Evolutionary conservation across 2,113 vertebrate genomes (phyloP), one percentile per base, ranked within the genome.

Genomic region (Oxygymnocypris stewartii): DNA sequence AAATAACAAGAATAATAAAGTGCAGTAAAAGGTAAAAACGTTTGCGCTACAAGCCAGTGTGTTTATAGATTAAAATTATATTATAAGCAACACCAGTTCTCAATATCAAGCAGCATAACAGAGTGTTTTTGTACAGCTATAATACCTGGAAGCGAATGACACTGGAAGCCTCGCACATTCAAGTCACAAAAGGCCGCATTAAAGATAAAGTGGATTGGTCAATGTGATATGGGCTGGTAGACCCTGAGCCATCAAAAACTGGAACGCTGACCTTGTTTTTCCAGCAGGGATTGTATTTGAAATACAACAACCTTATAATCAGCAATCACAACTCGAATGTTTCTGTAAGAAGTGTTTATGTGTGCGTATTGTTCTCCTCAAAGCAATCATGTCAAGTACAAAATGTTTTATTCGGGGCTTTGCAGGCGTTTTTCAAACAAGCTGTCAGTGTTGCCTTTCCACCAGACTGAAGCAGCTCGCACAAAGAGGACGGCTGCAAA

Each of bases 341-440:
- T 67, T n/a, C 20, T 63, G 54, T 80, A 61, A 42, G 78, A 8
- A 71, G 6, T 78, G 76, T 78, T 78, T 78, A 78, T 78, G 59
- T 47, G 44, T 82, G 25, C 10, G 47, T 69, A 89, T 85, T 51
- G 57, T 85, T 82, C 82, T 82, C 40, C 84, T 89, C 85, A 57
- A 82, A 54, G 49, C 63, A 79, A 76, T 49, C 63, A 82, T 82
- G 71, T 44, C 69, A 80, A 85, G 59, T 51, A 85, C 73, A 69
- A 16, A 4, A 16, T 16, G 71, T 83, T 82, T 31, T 51, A 87
- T 89, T 85, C 35, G 57, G 59, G 49, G 78, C 78, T 67, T 69
- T 85, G 82, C 67, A 85, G 77, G 35, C 82, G n/a, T 78, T 71
- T 82, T 82, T 87, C 63, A 79, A 89, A 89, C 3, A 73, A 89